Percentiles rank a stretch among this genome's conserved stretches.
Evolutionary conservation across 1,140 invertebrate species (phyloP).

Genomic region (Drosophila willistoni): DNA sequence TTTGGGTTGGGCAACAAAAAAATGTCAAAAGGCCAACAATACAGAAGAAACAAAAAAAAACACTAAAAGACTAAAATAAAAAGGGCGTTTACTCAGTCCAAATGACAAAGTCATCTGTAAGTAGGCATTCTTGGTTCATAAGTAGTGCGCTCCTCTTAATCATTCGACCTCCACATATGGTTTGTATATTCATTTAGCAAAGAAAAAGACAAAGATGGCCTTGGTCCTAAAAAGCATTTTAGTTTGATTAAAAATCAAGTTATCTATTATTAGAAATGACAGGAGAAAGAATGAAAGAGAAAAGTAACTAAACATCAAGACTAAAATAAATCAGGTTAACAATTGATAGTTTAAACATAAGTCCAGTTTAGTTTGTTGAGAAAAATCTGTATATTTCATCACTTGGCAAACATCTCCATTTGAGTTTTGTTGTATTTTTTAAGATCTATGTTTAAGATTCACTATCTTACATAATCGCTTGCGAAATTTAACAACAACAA

Average conservation of each 20-base stretch:
- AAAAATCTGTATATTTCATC: slow-evolving; percentile 6
- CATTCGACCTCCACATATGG: background rate
- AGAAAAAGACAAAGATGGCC: background rate
- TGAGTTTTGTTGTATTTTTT: background rate
- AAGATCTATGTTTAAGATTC: slow-evolving; percentile 8
- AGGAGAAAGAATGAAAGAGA: no score
- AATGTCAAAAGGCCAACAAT: background rate
- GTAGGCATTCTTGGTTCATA: background rate
- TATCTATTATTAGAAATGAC: no score
- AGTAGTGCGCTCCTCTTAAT: background rate
- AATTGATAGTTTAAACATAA: no score
- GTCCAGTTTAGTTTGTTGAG: no score
- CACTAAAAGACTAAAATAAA: background rate
- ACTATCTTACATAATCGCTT: slow-evolving; percentile 17
- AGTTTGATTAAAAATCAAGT: background rate
- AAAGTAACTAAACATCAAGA: no score
- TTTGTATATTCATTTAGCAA: background rate
- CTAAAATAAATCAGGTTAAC: no score
- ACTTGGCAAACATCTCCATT: background rate
- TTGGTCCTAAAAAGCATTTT: background rate
- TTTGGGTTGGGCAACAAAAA: slow-evolving; percentile 21
- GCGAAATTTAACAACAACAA: slow-evolving; percentile 10
- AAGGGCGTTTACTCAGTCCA: background rate
- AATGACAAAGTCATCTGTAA: background rate
- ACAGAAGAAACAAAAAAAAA: background rate